A percentile compares a stretch with the other conserved stretches of the same genome.
Evolutionary conservation across 2,888 invertebrate genomes (phyloP).

Genomic region (Hirtodrosophila duncani): DNA sequence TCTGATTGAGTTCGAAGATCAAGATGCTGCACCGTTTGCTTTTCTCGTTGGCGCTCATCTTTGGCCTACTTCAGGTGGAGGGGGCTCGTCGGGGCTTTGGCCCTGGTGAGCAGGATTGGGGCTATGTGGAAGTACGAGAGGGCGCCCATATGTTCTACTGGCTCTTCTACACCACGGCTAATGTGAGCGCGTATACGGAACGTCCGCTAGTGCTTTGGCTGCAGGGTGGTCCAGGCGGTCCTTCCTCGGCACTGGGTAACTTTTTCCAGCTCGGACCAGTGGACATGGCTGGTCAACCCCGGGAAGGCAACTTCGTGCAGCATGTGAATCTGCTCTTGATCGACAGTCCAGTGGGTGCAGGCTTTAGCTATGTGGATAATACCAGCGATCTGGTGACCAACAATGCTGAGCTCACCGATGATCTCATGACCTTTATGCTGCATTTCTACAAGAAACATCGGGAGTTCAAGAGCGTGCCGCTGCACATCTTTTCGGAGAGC

Average conservation of each 20-base stretch:
- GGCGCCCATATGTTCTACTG: slow-evolving; percentile 92
- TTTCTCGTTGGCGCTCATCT: background rate
- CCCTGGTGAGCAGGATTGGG: slow-evolving; percentile 84
- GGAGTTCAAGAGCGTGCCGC: slow-evolving; percentile 84
- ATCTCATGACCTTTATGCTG: slow-evolving; percentile 85
- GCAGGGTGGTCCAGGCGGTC: slow-evolving; percentile 90
- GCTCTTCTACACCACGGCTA: slow-evolving; percentile 86
- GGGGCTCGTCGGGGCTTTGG: slow-evolving; percentile 79
- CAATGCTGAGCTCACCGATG: slow-evolving; percentile 80
- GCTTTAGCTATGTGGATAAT: slow-evolving; percentile 88
- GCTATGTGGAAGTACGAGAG: slow-evolving; percentile 84
- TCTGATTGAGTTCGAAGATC: too few relatives aligned
- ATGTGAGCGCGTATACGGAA: slow-evolving; percentile 81
- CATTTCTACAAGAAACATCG: slow-evolving; percentile 83
- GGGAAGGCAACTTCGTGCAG: slow-evolving; percentile 86
- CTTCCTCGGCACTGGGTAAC: slow-evolving; percentile 88
- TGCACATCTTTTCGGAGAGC: slow-evolving; percentile 92
- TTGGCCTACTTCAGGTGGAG: too few relatives aligned
- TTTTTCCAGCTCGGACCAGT: slow-evolving; percentile 89
- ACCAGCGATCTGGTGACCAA: slow-evolving; percentile 10
- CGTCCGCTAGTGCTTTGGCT: slow-evolving; percentile 90
- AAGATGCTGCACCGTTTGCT: slow-evolving; percentile 2
- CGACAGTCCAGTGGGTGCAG: slow-evolving; percentile 93
- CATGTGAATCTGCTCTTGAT: slow-evolving; percentile 89
- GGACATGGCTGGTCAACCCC: slow-evolving; percentile 81